Conservation (phyloP, 2,113 vertebrate genomes). For the Cercocebus atys region DNA sequence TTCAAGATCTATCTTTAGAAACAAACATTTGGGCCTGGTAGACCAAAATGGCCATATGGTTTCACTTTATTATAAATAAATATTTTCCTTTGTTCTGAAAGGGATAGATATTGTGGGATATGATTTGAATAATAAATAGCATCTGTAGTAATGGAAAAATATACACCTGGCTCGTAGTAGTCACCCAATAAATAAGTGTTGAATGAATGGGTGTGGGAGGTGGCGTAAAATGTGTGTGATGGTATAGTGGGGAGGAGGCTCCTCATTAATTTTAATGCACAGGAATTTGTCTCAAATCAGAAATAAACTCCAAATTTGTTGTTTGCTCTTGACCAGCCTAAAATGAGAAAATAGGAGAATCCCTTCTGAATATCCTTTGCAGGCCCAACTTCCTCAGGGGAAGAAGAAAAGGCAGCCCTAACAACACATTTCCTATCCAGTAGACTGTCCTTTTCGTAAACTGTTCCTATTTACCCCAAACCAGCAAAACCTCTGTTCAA, state of each 20-base stretch:
- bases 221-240: neutral
- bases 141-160: slow-evolving; percentile 43
- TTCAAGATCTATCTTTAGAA: slow-evolving; percentile 53
- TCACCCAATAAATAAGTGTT: slow-evolving; percentile 15
- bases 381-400: neutral
- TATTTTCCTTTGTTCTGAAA: slow-evolving; percentile 63
- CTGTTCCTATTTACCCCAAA: neutral
- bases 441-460: neutral
- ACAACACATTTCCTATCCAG: neutral
- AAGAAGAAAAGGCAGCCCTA: neutral
- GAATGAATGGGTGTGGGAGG: slow-evolving; percentile 6
- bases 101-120: slow-evolving; percentile 35
- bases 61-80: slow-evolving; percentile 69
- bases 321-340: neutral
- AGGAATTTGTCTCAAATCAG: neutral
- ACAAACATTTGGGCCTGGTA: slow-evolving; percentile 28
- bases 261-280: neutral
- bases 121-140: slow-evolving; percentile 52
- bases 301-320: neutral
- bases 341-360: neutral
- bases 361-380: neutral
- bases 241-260: accelerated
- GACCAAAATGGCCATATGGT: slow-evolving; percentile 55
- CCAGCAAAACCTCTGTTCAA: slow-evolving; percentile 40
- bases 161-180: slow-evolving; percentile 10